These are phyloP conservation scores for Archegozetes longisetosus DNA, from an alignment of 1,140 invertebrate species.

Conservation along the genomic window DNA sequence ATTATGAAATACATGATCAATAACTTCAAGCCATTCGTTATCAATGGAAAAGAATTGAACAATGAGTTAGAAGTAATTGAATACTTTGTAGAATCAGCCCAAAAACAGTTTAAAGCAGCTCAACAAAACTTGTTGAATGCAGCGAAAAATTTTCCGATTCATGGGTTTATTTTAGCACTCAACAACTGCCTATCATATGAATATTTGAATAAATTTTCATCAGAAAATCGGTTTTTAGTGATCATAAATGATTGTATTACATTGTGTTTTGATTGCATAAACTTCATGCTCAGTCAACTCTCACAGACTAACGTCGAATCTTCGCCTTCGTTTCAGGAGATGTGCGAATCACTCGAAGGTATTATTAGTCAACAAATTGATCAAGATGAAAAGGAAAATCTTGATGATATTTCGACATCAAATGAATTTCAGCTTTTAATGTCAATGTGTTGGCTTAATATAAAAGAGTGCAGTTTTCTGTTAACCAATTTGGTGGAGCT, in stretches of 20 bases:
- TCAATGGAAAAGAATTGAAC: background rate
- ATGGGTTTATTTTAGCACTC: background rate
- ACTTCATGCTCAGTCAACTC: background rate
- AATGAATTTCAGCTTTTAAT: conserved; percentile 12
- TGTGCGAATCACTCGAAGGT: conserved; percentile 1
- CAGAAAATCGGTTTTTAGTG: background rate
- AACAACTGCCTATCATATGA: conserved; percentile 6
- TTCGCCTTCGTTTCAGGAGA: conserved; percentile 12
- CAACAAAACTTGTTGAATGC: background rate
- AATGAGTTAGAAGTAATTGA: background rate
- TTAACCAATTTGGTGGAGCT: background rate
- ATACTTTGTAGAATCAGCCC: background rate
- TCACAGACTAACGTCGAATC: background rate
- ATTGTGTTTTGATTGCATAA: background rate
- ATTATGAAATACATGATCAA: background rate
- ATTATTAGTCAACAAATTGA: conserved; percentile 1
- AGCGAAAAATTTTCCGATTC: background rate
- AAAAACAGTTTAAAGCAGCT: background rate
- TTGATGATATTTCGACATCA: background rate
- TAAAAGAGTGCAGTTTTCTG: conserved; percentile 10
- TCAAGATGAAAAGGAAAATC: background rate
- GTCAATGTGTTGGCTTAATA: conserved; percentile 12
- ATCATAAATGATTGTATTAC: background rate
- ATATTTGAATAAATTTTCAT: background rate
- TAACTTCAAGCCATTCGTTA: background rate